phyloP scores from a whole-genome alignment of 2,113 vertebrate species.

The Micronycteris hirsuta region DNA sequence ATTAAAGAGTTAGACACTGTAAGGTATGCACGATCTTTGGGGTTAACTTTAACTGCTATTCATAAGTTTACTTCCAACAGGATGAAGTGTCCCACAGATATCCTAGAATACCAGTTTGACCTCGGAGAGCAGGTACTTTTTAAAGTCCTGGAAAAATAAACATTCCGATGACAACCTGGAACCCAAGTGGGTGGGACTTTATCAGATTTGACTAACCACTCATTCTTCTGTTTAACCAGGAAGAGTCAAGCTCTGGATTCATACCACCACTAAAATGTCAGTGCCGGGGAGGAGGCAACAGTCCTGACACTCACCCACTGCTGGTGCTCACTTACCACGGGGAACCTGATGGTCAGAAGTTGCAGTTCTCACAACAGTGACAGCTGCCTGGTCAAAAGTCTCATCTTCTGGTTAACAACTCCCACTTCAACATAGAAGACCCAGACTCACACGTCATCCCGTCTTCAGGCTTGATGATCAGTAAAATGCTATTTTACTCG shows the following conservation, averaged over 20 bases:
- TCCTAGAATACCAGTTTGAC: neutral
- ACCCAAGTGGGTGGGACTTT: neutral
- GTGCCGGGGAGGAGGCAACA: too few relatives aligned
- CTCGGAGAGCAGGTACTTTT: neutral
- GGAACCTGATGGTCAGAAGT: neutral
- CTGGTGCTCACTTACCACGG: neutral
- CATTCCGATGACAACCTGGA: neutral
- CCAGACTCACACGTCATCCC: neutral
- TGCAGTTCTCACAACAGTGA: neutral
- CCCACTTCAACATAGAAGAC: neutral
- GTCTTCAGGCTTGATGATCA: neutral
- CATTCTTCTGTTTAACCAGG: neutral
- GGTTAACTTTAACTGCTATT: neutral
- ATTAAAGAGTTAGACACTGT: neutral
- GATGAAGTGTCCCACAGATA: neutral
- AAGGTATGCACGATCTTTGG: neutral
- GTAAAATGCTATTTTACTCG: constrained; percentile 44
- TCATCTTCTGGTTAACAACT: neutral
- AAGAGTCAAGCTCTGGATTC: neutral
- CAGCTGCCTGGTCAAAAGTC: neutral
- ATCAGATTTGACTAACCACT: neutral
- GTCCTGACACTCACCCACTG: neutral
- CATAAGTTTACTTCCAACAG: neutral
- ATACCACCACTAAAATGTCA: neutral
- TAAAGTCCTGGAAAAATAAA: neutral